Evolutionary conservation across 2,113 vertebrate genomes (phyloP).

Genomic region (Fulmarus glacialis): DNA sequence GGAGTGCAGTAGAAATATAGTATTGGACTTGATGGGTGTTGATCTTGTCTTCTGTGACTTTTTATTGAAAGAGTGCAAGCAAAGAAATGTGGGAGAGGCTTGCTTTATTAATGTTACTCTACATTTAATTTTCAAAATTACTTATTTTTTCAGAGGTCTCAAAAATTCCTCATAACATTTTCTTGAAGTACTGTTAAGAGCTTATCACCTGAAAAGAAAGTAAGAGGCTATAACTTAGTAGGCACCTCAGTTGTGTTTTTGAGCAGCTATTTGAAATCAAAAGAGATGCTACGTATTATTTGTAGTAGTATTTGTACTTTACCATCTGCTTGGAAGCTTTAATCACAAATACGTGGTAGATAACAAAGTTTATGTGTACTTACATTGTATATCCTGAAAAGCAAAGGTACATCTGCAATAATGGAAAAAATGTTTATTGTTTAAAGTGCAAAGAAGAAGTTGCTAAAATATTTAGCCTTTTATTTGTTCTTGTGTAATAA

Average conservation of each 20-base stretch:
- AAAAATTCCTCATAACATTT: neutral
- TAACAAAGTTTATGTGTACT: neutral
- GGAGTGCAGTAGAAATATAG: neutral
- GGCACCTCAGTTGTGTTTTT: neutral
- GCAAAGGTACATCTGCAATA: neutral
- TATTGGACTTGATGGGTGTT: neutral
- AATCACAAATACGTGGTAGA: neutral
- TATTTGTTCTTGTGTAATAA: conserved; percentile 13
- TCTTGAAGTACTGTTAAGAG: neutral
- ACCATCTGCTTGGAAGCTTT: neutral
- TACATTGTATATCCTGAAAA: neutral
- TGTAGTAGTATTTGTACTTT: neutral
- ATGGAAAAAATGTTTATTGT: neutral
- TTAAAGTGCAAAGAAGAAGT: neutral
- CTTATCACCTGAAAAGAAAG: neutral
- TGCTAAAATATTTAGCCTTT: neutral
- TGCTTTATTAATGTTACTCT: neutral
- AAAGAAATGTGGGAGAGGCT: neutral
- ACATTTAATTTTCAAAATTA: neutral
- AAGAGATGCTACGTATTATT: neutral
- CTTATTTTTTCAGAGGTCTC: neutral
- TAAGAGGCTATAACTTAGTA: neutral
- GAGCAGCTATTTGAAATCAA: neutral
- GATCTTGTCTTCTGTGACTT: neutral
- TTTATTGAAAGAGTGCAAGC: neutral